phyloP scores from a whole-genome alignment of 2,797 vertebrate genomes.

The Hirundo rustica region DNA sequence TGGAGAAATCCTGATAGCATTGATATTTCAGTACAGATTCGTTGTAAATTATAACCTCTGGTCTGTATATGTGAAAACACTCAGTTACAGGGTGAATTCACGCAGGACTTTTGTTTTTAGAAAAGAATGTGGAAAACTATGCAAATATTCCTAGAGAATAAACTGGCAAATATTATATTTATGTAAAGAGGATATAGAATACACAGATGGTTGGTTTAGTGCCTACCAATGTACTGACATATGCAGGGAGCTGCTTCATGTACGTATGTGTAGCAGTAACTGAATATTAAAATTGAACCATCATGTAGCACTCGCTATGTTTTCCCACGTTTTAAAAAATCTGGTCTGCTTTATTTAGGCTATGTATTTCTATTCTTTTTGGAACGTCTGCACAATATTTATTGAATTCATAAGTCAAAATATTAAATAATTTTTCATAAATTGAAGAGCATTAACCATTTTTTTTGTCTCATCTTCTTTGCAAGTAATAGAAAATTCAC shows the following conservation, averaged over 20 bases:
- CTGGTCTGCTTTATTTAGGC: background rate
- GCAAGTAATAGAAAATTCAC: background rate
- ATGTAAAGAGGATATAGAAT: background rate
- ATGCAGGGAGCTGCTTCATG: background rate
- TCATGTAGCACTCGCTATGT: background rate
- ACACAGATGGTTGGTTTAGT: background rate
- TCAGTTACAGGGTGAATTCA: background rate
- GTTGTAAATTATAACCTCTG: background rate
- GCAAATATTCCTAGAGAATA: background rate
- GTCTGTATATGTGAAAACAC: background rate
- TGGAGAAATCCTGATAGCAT: background rate
- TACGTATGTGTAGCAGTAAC: background rate
- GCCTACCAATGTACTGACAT: background rate
- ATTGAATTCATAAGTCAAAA: slow-evolving; percentile 11
- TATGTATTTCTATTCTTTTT: background rate
- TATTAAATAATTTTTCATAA: slow-evolving; percentile 21
- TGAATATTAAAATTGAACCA: background rate
- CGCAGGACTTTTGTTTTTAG: background rate
- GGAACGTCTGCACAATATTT: background rate
- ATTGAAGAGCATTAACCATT: background rate
- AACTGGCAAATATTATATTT: background rate
- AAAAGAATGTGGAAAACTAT: background rate
- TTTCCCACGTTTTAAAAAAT: background rate
- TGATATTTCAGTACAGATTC: background rate
- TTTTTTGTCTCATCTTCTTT: background rate